phyloP scores from a whole-genome alignment of 2,113 vertebrate genomes.

The Scomber japonicus region DNA sequence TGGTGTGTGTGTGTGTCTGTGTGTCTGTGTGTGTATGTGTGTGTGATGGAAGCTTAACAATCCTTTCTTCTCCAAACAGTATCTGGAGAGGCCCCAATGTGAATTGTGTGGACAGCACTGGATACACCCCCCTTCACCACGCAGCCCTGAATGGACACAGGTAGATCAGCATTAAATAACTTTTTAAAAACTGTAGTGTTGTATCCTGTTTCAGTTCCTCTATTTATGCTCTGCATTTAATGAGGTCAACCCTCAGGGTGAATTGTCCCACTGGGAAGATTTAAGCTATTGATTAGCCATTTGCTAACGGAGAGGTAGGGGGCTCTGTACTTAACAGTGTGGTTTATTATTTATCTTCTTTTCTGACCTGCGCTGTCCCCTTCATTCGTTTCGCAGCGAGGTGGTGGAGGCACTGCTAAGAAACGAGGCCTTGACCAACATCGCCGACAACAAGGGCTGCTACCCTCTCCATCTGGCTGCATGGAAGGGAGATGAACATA shows the following conservation, averaged over 20 bases:
- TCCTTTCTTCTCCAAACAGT: constrained; percentile 79
- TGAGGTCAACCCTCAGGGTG: neutral
- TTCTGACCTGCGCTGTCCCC: constrained; percentile 17
- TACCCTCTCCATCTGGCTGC: constrained; percentile 98
- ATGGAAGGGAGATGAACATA: constrained; percentile 97
- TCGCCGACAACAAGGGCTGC: constrained; percentile 97
- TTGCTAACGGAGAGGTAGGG: neutral
- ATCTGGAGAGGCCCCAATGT: constrained; percentile 99
- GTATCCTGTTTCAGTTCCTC: neutral
- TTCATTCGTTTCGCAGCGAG: constrained; percentile 83
- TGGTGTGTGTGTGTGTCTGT: neutral
- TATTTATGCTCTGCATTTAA: constrained; percentile 30
- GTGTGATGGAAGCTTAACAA: constrained; percentile 39
- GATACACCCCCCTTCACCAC: constrained; percentile 97
- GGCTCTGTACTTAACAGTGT: constrained; percentile 44
- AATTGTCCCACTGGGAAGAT: constrained; percentile 49
- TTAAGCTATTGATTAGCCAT: constrained; percentile 56
- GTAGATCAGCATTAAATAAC: constrained; percentile 76
- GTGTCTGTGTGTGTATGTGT: constrained; percentile 6
- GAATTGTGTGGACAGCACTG: constrained; percentile 98
- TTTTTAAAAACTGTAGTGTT: neutral
- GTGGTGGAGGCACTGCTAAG: constrained; percentile 95
- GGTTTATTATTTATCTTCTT: neutral
- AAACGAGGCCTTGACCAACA: constrained; percentile 96
- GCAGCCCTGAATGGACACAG: constrained; percentile 97